A percentile compares a stretch with the other conserved stretches of the same genome.
Conservation (phyloP, 2,888 invertebrate genomes). For the Himalopsyche japonica region DNA sequence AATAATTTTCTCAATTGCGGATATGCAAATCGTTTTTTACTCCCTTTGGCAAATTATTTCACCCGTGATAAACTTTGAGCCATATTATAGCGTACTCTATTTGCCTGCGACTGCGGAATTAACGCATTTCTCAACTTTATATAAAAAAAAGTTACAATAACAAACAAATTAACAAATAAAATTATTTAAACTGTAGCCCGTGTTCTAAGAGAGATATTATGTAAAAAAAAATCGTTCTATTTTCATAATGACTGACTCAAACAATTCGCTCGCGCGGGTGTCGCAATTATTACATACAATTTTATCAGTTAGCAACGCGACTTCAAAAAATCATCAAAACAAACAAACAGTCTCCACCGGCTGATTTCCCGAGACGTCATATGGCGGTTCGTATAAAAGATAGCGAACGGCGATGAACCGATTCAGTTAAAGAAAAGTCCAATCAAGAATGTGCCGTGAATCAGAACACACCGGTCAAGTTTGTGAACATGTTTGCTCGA, state of each 20-base stretch:
- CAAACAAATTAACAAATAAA: background rate
- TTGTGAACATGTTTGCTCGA: background rate
- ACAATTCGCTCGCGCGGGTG: background rate
- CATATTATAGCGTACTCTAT: no score
- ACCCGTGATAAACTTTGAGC: no score
- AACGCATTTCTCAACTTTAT: no score
- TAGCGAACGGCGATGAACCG: background rate
- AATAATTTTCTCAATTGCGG: no score
- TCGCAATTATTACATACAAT: background rate
- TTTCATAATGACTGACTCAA: background rate
- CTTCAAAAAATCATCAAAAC: background rate
- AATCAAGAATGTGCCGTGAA: background rate
- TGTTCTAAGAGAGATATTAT: background rate
- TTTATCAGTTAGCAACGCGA: background rate
- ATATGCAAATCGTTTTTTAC: no score
- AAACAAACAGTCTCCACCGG: background rate
- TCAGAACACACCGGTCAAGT: background rate
- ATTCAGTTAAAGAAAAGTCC: background rate
- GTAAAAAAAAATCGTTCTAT: background rate
- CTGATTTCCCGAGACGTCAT: background rate
- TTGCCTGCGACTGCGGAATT: no score
- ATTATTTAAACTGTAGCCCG: background rate
- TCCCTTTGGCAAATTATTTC: no score
- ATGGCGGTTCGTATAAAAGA: background rate
- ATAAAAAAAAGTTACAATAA: no score